phyloP scores from a whole-genome alignment of 2,888 invertebrate species.

The Pristionchus maxplancki region DNA sequence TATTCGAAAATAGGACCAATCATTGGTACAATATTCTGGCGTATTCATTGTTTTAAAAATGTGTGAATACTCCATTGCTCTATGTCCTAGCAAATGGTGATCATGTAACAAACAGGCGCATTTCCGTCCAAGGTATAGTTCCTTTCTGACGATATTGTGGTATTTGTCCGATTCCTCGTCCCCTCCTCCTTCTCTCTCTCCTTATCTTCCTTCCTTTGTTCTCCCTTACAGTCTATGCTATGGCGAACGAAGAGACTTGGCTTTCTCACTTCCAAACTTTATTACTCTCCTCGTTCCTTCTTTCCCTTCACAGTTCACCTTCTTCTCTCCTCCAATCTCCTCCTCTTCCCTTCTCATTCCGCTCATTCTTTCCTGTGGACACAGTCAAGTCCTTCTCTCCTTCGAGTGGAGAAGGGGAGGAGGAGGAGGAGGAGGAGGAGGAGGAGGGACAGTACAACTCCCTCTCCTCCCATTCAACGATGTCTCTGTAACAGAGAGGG shows the following conservation, averaged over 20 bases:
- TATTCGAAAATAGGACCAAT: no score
- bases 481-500: background rate
- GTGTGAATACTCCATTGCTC: no score
- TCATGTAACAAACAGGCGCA: background rate
- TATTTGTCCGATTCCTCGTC: constrained; percentile 17
- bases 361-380: constrained; percentile 6
- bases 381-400: background rate
- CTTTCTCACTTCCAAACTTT: constrained; percentile 33
- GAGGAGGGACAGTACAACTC: background rate
- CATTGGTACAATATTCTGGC: no score
- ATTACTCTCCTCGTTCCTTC: background rate
- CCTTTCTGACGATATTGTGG: constrained; percentile 7
- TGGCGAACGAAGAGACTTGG: background rate
- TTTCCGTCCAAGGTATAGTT: background rate
- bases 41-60: no score
- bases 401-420: background rate
- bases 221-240: background rate
- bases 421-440: no score
- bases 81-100: no score
- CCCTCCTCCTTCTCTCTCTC: background rate
- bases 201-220: constrained; percentile 3
- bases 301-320: background rate
- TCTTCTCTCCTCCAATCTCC: background rate
- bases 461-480: background rate
- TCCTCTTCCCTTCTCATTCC: constrained; percentile 11